Base-by-base conservation (phyloP, 2,888 invertebrate species). In the Drosophila prolongata region DNA sequence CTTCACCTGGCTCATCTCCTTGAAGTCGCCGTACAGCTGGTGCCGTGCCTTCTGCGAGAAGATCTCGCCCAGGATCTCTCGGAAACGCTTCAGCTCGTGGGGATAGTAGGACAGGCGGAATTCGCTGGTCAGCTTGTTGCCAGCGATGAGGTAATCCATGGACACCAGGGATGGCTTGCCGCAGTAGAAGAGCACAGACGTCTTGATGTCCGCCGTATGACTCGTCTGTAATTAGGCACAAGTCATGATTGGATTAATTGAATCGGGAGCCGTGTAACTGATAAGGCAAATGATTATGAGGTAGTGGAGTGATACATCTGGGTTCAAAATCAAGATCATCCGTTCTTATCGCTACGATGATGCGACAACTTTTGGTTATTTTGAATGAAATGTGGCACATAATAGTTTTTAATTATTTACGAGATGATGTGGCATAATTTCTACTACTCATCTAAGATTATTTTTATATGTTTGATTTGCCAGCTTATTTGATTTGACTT, bases 91-190 rank as follows among this genome's bases (percentile, higher is more conserved):
- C 80, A 97, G 91, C 74, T 94, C 94, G 91, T 98, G 97, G 0
- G 97, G 98, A 93, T 97, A 97, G 92, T 97, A 98, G 35, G 97
- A 97, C 35, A 98, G 93, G 1, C 97, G 95, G 92, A 98, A 98
- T 86, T 97, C 95, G 87, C 96, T 97, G 92, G 82, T 87, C 71
- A 91, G 82, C 53, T 90, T 89, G 80, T 94, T 93, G 42, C 94
- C 94, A 78, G 95, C 94, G 83, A 97, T 96, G 79, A 94, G 93
- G 91, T 98, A 98, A 92, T 98, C 97, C 89, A 97, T 92, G 4
- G 96, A 96, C 0, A 97, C 95, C 90, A 97, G 93, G 53, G 95
- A 94, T 1, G 97, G 95, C 80, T 95, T 94, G 6, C 97, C 96
- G 66, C 95, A 94, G 38, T 96, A 96, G 87, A 95, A 96, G 59